Evolutionary conservation across 2,888 invertebrate species (phyloP).

Genomic region (Oxytorus armatus): DNA sequence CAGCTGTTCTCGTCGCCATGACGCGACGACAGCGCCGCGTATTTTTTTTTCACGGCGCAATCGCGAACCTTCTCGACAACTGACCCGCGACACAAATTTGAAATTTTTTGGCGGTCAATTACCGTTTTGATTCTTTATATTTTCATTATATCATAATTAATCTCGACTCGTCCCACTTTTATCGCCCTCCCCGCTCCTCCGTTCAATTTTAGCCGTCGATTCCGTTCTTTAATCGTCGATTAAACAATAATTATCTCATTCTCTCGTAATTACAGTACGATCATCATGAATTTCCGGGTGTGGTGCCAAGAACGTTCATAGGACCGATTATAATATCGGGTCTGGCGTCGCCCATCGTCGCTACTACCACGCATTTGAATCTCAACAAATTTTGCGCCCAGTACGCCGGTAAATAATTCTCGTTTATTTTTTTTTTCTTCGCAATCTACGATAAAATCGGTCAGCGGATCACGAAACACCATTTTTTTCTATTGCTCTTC

Average conservation of each 20-base stretch:
- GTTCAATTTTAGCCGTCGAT: no score
- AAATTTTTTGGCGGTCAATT: conserved; percentile 27
- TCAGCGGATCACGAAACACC: conserved; percentile 15
- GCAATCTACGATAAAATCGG: conserved; percentile 20
- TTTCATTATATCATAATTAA: no score
- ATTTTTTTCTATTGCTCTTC: conserved; percentile 69
- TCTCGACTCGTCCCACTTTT: no score
- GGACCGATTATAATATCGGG: conserved; percentile 94
- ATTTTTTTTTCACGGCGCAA: conserved; percentile 23
- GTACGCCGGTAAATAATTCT: conserved; percentile 90
- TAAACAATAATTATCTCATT: no score
- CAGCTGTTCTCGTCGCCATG: conserved; percentile 73
- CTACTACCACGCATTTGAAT: conserved; percentile 88
- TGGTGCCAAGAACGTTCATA: conserved; percentile 98
- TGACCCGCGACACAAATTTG: conserved; percentile 47
- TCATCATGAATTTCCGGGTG: conserved; percentile 98
- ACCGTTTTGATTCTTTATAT: no score
- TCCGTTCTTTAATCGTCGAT: no score
- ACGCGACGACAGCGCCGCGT: conserved; percentile 39
- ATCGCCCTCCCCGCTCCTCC: no score
- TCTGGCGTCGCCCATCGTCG: conserved; percentile 91
- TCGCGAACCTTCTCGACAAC: conserved; percentile 26
- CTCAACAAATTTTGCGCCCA: conserved; percentile 95
- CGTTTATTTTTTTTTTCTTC: not conserved
- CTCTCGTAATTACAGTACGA: conserved; percentile 92